Base-by-base conservation (phyloP, 2,888 invertebrate species). In the Adineta ricciae region DNA sequence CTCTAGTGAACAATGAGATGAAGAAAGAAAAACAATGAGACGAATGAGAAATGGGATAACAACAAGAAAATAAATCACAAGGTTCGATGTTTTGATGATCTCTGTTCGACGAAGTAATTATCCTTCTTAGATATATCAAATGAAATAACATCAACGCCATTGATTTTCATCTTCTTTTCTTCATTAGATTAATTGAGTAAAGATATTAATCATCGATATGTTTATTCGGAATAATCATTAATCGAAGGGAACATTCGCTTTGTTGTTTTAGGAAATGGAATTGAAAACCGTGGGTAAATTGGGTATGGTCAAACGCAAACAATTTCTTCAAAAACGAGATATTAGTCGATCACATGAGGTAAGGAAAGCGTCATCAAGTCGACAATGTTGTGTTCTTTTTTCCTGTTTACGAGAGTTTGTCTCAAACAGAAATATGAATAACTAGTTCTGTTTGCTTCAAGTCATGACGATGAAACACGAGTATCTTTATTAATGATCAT, bases 301-400 rank as follows among this genome's bases (percentile, higher is more conserved):
- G 41, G 78, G 78, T 78, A n/a, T 78, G 78, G 78, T 41, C 0
- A 78, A 78, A 78, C 78, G 78, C 24, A 78, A 78, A 78, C 78
- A 78, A 78, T 78, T 78, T 78, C 78, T 78, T 41, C 78, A 78
- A n/a, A 78, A 78, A 78, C 8, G 41, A 21, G 78, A 78, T 78
- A 78, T 78, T 32, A 78, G 78, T n/a, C 38, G 78, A n/a, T 78
- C 78, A 38, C 78, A 78, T 41, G 78, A 78, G 78, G 78, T 78
- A 78, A 78, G 19, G 7, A 16, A 64, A 64, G 2, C n/a, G n/a
- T n/a, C n/a, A n/a, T n/a, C n/a, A n/a, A n/a, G n/a, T n/a, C n/a
- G n/a, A n/a, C n/a, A n/a, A n/a, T n/a, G n/a, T n/a, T n/a, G n/a
- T n/a, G 16, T 16, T 32, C 14, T 49, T 49, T 49, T 49, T 49